phyloP scores from a whole-genome alignment of 2,113 vertebrate genomes.

The Sceloporus undulatus region DNA sequence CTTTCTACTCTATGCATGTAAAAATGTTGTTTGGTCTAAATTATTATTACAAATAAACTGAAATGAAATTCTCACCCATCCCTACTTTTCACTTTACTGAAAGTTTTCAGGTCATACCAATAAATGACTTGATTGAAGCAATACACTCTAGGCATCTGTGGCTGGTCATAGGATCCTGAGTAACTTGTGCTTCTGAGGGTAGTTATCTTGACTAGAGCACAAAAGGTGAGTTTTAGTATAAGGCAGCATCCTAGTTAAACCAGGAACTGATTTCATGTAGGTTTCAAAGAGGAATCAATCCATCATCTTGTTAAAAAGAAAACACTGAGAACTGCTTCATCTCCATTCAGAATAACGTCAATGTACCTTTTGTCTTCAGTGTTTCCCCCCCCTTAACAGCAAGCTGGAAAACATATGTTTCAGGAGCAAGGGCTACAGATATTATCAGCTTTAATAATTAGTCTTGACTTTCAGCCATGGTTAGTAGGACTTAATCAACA shows the following conservation, averaged over 20 bases:
- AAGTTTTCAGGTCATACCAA: too few species aligned
- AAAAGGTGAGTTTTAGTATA: background rate
- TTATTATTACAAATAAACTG: background rate
- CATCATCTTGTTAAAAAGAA: background rate
- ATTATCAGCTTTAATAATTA: slow-evolving; percentile 26
- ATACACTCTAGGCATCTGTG: background rate
- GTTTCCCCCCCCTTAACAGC: background rate
- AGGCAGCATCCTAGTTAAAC: background rate
- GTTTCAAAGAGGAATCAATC: background rate
- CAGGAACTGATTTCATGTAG: background rate
- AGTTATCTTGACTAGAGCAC: too few species aligned
- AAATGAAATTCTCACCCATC: background rate
- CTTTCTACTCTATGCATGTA: background rate
- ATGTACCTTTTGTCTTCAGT: slow-evolving; percentile 8
- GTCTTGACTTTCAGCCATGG: slow-evolving; percentile 19
- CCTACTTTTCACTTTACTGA: background rate
- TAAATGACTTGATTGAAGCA: background rate
- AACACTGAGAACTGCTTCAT: background rate
- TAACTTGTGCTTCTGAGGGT: background rate
- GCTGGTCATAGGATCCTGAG: background rate
- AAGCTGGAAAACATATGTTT: slow-evolving; percentile 26
- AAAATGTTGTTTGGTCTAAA: background rate
- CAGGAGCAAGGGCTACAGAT: slow-evolving; percentile 16
- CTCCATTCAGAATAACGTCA: background rate
- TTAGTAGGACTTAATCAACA: background rate